These are phyloP conservation scores for Urocyon cinereoargenteus DNA, from an alignment of 2,797 vertebrate species.

Conservation along the genomic window DNA sequence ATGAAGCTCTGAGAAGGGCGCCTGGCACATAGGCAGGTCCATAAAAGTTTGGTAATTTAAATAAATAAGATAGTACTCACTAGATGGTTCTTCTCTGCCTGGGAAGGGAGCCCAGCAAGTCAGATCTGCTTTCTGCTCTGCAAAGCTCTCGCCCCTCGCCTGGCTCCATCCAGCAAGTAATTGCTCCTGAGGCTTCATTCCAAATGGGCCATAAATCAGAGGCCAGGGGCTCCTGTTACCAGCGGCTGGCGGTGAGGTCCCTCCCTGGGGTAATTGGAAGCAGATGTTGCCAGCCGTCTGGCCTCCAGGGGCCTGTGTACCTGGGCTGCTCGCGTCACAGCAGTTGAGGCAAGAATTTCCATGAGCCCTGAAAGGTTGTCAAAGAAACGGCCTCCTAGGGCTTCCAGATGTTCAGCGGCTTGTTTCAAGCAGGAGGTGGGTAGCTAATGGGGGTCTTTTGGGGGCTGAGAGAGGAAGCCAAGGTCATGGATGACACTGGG, in stretches of 20 bases:
- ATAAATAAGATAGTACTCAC: background rate
- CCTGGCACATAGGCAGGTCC: background rate
- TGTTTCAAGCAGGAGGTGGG: conserved; percentile 15
- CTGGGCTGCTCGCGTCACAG: conserved; percentile 73
- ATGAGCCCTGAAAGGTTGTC: conserved; percentile 25
- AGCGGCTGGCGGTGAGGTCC: background rate
- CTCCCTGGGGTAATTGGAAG: conserved; percentile 76
- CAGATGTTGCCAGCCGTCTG: conserved; percentile 73
- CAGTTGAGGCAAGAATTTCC: conserved; percentile 1
- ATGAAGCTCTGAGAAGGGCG: background rate
- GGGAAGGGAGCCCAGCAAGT: background rate
- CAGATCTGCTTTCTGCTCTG: background rate
- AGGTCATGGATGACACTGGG: background rate
- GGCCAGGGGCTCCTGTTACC: conserved; percentile 58
- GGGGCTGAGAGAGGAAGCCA: background rate
- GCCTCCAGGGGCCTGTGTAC: conserved; percentile 62
- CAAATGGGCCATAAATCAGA: conserved; percentile 65
- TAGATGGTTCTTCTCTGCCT: background rate
- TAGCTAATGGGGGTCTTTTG: background rate
- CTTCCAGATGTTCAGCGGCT: conserved; percentile 2
- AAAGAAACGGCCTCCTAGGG: background rate
- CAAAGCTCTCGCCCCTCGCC: background rate
- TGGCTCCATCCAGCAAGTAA: conserved; percentile 4
- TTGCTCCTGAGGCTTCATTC: conserved; percentile 31
- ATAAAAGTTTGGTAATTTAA: background rate